Base-by-base conservation (phyloP, 2,113 vertebrate species). In the Pangasianodon gigas region DNA sequence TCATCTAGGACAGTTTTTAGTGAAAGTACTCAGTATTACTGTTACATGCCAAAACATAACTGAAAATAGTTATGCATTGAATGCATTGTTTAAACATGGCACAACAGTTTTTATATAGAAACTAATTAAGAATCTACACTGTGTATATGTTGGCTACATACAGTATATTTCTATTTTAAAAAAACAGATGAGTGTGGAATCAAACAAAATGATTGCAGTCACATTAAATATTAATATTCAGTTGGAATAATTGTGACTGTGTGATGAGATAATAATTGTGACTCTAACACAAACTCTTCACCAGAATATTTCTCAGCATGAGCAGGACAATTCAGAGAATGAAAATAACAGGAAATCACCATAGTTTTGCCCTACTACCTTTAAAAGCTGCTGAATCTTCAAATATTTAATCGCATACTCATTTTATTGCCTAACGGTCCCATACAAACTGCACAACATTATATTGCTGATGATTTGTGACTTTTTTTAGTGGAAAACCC, bases 401-500 rank as follows among this genome's bases (percentile, higher is more conserved):
- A 41, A 26, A n/a, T 46, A 48, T 84, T 89, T 69, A 24, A 84
- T 67, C 37, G n/a, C 32, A 32, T 51, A 69, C 29, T 65, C 19
- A 75, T 4, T 77, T 14, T 1, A 85, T 19, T 8, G 54, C 7
- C 37, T 52, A 74, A 52, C 26, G 26, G 37, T 69, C 11, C 29
- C 21, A n/a, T 84, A 29, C 32, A 84, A 26, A 56, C 18, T 41
- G 11, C 58, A 62, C 14, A 8, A 74, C 18, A 21, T 54, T 32
- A 75, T 18, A 51, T 37, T 65, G 58, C 2, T 81, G 16, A 32
- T 54, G 29, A 37, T 32, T 60, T 85, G 58, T 62, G 44, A 32
- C 26, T 90, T 26, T 69, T 74, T 56, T 56, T 85, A 96, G 96
- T 96, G 91, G 96, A 96, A 93, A 95, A 96, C 91, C 93, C 95